Base-by-base conservation (phyloP, 2,113 vertebrate species). In the Zosterops lateralis region DNA sequence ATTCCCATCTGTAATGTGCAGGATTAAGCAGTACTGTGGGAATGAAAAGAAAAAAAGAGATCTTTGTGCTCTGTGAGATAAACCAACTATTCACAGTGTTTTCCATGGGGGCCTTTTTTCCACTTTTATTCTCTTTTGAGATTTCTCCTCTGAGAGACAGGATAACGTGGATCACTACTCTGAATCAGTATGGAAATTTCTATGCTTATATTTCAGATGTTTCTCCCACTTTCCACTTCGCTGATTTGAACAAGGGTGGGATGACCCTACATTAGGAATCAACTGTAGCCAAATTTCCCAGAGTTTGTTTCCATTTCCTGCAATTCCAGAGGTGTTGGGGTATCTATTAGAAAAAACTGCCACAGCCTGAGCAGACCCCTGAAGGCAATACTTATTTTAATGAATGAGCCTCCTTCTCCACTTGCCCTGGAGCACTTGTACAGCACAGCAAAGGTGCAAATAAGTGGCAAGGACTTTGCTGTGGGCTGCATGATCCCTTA, bases 311-410 rank as follows among this genome's bases (percentile, higher is more conserved):
- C 24, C 10, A 8, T n/a, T 84, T 29, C 15, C 38, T 51, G 25
- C 36, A 28, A 20, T 75, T 56, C 32, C 56, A 80, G 54, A 75
- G 8, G 13, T 26, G 12, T 0, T 65, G n/a, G 3, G 1, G 12
- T 65, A 73, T 70, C 9, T 15, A 19, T 32, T 10, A 18, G 62
- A n/a, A 56, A 15, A 0, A 0, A 5, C 29, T 36, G 22, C 28
- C 66, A 11, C 47, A 48, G 56, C 51, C 80, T 48, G 38, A 44
- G 50, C 53, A 50, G 80, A 60, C 0, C 31, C 17, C 65, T 71
- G 17, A 14, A 62, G 17, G 21, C 21, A 61, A 29, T 12, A 4
- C 17, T 17, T 45, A 21, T 70, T 76, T 72, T 51, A 31, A 25
- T 14, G 5, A 31, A 14, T 3, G 16, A 44, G 17, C 22, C 15